A percentile compares a stretch with the other conserved stretches of the same genome.
Evolutionary conservation across 2,113 vertebrate genomes (phyloP).

Genomic region (Pimephales promelas): DNA sequence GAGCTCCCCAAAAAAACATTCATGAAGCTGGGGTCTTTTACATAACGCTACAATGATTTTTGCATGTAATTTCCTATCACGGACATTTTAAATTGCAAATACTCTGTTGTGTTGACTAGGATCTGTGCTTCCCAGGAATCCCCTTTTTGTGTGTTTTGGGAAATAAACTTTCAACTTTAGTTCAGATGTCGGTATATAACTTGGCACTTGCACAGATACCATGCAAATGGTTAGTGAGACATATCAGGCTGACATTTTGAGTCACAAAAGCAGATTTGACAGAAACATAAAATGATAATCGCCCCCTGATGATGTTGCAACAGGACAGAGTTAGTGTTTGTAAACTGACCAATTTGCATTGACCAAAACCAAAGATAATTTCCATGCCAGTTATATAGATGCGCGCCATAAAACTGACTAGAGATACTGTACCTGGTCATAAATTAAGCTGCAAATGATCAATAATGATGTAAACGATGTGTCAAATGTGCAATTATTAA

Average conservation of each 20-base stretch:
- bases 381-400: slow-evolving; percentile 74
- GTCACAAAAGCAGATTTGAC: not conserved
- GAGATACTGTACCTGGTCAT: not conserved
- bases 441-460: slow-evolving; percentile 14
- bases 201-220: no score
- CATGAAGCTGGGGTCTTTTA: slow-evolving; percentile 67
- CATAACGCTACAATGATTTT: slow-evolving; percentile 65
- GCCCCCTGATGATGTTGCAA: slow-evolving; percentile 30
- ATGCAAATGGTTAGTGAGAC: no score
- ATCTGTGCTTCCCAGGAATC: slow-evolving; percentile 68
- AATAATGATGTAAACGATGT: not conserved
- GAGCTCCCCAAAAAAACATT: slow-evolving; percentile 50
- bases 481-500: not conserved
- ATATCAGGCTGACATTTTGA: not conserved
- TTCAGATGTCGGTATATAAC: no score
- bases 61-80: slow-evolving; percentile 72
- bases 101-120: slow-evolving; percentile 63
- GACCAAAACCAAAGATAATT: slow-evolving; percentile 66
- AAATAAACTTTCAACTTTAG: not conserved
- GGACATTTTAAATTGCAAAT: slow-evolving; percentile 63
- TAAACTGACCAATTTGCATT: slow-evolving; percentile 64
- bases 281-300: not conserved
- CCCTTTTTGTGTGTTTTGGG: not conserved
- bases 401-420: slow-evolving; percentile 50
- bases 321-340: slow-evolving; percentile 59